Conservation (phyloP, 2,888 invertebrate species). For the Liodrosophila aerea region DNA sequence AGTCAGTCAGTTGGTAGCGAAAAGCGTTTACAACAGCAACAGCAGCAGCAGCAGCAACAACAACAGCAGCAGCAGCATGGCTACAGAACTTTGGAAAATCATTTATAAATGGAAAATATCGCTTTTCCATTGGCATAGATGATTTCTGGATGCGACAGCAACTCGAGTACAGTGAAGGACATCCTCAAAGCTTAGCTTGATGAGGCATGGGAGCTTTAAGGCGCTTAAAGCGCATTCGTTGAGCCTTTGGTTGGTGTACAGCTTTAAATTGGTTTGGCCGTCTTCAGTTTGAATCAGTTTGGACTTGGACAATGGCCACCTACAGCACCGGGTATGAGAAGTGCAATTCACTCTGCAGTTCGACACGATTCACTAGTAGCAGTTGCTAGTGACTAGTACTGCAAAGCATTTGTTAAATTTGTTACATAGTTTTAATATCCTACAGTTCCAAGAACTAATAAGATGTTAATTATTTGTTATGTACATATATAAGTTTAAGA, state of each 20-base stretch:
- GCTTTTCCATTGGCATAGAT: too few species aligned
- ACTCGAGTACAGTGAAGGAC: neutral
- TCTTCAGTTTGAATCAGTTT: constrained; percentile 2
- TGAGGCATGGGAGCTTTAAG: constrained; percentile 56
- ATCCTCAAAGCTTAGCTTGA: too few species aligned
- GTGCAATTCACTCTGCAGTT: constrained; percentile 57
- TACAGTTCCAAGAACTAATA: constrained; percentile 21
- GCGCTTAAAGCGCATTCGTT: constrained; percentile 57
- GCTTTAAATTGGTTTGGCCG: constrained; percentile 44
- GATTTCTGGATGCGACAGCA: too few species aligned
- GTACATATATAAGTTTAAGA: neutral
- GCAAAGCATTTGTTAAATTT: too few species aligned
- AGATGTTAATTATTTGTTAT: constrained; percentile 8
- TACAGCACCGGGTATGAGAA: constrained; percentile 64
- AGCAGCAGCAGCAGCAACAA: neutral
- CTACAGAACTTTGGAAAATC: neutral
- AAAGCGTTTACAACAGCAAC: constrained; percentile 35
- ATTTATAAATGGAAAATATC: too few species aligned
- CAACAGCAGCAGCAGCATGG: constrained; percentile 46
- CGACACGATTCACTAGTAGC: neutral
- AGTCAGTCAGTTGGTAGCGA: constrained; percentile 54
- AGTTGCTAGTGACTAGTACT: constrained; percentile 1
- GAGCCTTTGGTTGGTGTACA: constrained; percentile 38
- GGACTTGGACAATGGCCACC: constrained; percentile 8
- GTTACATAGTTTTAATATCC: too few species aligned